Evolutionary conservation across 2,888 invertebrate genomes (phyloP).

Genomic region (Xylota segnis): DNA sequence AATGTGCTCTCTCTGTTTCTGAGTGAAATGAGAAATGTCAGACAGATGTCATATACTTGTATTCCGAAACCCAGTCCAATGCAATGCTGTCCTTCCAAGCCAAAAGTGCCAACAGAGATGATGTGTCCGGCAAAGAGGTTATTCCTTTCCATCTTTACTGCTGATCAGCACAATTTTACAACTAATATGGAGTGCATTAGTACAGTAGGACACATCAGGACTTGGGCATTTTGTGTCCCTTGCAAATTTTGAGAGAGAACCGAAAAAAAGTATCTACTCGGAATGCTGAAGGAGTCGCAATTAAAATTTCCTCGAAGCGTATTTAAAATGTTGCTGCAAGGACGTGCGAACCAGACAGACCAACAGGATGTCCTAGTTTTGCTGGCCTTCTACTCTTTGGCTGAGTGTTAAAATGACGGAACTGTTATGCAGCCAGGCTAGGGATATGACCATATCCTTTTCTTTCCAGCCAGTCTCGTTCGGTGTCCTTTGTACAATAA

Average conservation of each 20-base stretch:
- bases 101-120: slow-evolving; percentile 42
- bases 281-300: slow-evolving; percentile 38
- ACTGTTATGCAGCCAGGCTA: slow-evolving; percentile 11
- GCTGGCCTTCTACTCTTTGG: slow-evolving; percentile 2
- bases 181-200: slow-evolving; percentile 20
- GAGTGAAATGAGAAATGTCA: slow-evolving; percentile 60
- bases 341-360: slow-evolving; percentile 30
- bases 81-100: slow-evolving; percentile 4
- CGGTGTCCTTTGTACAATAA: slow-evolving; percentile 23
- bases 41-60: slow-evolving; percentile 45
- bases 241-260: slow-evolving; percentile 27
- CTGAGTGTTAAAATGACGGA: slow-evolving; percentile 14
- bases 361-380: slow-evolving; percentile 38
- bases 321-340: slow-evolving; percentile 39
- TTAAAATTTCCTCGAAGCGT: slow-evolving; percentile 54
- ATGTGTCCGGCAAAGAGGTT: background rate
- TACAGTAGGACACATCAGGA: background rate
- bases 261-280: slow-evolving; percentile 1
- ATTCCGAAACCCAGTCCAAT: background rate
- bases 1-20: background rate
- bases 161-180: slow-evolving; percentile 58
- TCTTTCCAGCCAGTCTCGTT: background rate
- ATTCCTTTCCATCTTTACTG: slow-evolving; percentile 21
- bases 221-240: slow-evolving; percentile 19
- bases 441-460: slow-evolving; percentile 35